Evolutionary conservation across 2,113 vertebrate genomes (phyloP).

Genomic region (Delphinapterus leucas): DNA sequence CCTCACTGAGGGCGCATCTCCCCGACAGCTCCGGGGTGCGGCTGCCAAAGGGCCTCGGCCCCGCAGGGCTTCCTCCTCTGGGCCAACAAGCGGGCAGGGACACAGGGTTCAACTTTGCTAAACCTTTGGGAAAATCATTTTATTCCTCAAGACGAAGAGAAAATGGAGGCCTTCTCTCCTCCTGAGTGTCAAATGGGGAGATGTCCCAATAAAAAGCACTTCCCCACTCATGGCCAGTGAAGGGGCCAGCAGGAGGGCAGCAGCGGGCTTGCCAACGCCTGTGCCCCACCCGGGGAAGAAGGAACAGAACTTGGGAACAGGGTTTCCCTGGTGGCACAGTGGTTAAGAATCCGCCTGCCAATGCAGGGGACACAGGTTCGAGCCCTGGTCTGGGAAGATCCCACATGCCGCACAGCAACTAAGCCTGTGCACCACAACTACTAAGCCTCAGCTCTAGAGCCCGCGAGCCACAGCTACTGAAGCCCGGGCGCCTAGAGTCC

Average conservation of each 20-base stretch:
- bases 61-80: background rate
- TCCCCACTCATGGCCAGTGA: background rate
- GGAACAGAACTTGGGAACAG: background rate
- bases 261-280: rapidly evolving
- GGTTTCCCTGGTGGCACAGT: too few species aligned
- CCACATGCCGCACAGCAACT: too few species aligned
- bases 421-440: too few species aligned
- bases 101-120: background rate
- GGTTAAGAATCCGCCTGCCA: too few species aligned
- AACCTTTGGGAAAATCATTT: background rate
- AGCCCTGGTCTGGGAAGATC: too few species aligned
- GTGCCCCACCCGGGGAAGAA: background rate
- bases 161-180: background rate
- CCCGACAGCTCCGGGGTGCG: background rate
- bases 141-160: background rate
- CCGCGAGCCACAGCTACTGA: too few species aligned
- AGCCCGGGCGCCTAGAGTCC: too few species aligned
- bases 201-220: background rate
- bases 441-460: too few species aligned
- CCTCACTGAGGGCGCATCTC: background rate
- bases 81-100: background rate
- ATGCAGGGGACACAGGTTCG: too few species aligned
- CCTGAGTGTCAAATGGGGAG: background rate
- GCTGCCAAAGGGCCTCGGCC: background rate
- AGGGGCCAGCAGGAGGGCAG: background rate